phyloP scores from a whole-genome alignment of 2,888 invertebrate genomes.

The Sicus ferrugineus region DNA sequence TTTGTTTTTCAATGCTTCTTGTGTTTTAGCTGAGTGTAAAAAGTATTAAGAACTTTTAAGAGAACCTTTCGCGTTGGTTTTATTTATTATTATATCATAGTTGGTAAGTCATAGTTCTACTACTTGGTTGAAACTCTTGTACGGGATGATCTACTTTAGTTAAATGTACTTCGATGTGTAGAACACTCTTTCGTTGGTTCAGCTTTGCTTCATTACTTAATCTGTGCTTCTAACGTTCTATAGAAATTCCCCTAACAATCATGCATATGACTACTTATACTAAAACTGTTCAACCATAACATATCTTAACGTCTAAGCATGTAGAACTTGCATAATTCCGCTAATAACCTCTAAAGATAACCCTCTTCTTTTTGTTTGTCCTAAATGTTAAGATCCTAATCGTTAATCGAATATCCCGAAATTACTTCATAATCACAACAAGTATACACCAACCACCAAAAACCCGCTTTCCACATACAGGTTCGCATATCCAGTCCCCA shows the following conservation, averaged over 20 bases:
- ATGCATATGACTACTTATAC: background rate
- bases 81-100: conserved; percentile 1
- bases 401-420: too few species aligned
- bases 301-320: too few species aligned
- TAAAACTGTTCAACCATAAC: too few species aligned
- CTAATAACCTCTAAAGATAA: too few species aligned
- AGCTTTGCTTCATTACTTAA: conserved; percentile 22
- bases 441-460: conserved; percentile 35
- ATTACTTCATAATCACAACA: conserved; percentile 3
- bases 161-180: conserved; percentile 34
- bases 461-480: conserved; percentile 35
- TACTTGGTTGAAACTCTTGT: conserved; percentile 40
- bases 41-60: conserved; percentile 30
- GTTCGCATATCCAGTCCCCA: conserved; percentile 36
- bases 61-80: conserved; percentile 5
- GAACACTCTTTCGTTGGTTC: conserved; percentile 2
- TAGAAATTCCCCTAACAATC: conserved; percentile 19
- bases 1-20: too few species aligned
- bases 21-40: background rate
- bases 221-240: conserved; percentile 50
- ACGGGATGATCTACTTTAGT: conserved; percentile 49
- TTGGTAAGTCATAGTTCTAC: conserved; percentile 32
- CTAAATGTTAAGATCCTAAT: too few species aligned
- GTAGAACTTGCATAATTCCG: too few species aligned
- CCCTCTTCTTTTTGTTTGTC: too few species aligned